Conservation (phyloP, 1,140 invertebrate genomes). For the Lucilia cuprina region DNA sequence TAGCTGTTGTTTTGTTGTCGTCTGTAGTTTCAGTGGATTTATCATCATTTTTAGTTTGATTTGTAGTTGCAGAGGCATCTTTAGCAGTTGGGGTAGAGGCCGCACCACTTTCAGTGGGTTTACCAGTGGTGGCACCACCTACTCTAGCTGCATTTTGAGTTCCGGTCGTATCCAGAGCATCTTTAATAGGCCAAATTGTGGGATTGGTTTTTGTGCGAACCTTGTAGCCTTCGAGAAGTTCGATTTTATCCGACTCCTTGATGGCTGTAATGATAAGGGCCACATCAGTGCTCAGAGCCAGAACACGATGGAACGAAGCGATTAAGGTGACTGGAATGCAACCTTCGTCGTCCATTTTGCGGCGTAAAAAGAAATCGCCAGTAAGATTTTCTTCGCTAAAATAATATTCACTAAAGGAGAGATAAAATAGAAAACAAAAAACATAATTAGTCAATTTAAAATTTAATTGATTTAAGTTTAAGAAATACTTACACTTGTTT, state of each 20-base stretch:
- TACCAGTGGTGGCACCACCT: neutral
- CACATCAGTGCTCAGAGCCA: constrained; percentile 85
- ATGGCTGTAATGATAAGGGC: constrained; percentile 83
- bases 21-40: neutral
- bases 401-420: constrained; percentile 92
- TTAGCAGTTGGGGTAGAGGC: neutral
- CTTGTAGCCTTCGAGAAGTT: constrained; percentile 80
- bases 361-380: constrained; percentile 93
- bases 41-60: constrained; percentile 12
- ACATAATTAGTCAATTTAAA: neutral
- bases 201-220: constrained; percentile 84
- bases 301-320: constrained; percentile 93
- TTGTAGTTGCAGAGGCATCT: neutral
- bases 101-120: neutral
- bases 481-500: constrained; percentile 80
- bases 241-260: constrained; percentile 80
- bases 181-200: constrained; percentile 83
- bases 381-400: constrained; percentile 97
- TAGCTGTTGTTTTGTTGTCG: neutral
- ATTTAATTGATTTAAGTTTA: neutral
- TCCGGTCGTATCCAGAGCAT: constrained; percentile 58
- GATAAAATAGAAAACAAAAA: constrained; percentile 7
- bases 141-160: constrained; percentile 41
- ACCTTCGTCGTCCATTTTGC: constrained; percentile 95
- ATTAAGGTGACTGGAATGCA: constrained; percentile 92